A percentile compares a stretch with the other conserved stretches of the same genome.
phyloP scores from a whole-genome alignment of 2,113 vertebrate genomes.

The Elgaria multicarinata region DNA sequence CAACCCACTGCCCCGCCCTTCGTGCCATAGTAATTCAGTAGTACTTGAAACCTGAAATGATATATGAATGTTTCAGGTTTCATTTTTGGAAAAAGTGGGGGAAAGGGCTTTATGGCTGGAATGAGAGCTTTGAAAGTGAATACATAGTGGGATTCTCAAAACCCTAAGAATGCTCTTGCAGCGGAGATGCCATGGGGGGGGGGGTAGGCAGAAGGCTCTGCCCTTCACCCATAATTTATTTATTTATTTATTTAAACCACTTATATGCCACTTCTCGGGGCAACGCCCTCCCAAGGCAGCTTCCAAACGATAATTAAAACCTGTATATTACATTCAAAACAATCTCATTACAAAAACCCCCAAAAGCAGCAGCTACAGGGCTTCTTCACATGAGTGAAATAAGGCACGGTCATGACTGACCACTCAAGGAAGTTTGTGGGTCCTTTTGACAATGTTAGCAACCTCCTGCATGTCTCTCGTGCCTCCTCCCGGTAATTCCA shows the following conservation, averaged over 20 bases:
- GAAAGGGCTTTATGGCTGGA: neutral
- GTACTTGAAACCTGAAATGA: slow-evolving; percentile 16
- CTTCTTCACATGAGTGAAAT: too few relatives aligned
- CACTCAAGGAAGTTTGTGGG: too few relatives aligned
- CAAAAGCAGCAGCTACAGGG: neutral
- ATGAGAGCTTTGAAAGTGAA: neutral
- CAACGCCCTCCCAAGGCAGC: neutral
- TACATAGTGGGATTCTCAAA: neutral
- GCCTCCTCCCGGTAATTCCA: too few relatives aligned
- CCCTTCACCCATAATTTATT: neutral
- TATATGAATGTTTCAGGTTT: neutral
- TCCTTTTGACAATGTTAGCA: too few relatives aligned
- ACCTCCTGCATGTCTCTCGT: too few relatives aligned
- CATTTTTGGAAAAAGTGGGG: neutral
- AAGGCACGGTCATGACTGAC: too few relatives aligned
- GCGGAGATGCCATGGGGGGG: neutral
- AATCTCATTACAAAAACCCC: neutral
- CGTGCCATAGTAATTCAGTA: slow-evolving; percentile 39
- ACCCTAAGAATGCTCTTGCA: neutral
- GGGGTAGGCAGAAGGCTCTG: neutral
- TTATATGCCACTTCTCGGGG: neutral
- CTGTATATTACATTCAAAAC: too few relatives aligned
- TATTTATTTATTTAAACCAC: neutral
- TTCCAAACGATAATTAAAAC: neutral
- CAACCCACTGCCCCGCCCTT: too few relatives aligned